Base-by-base conservation (phyloP, 1,140 invertebrate genomes). In the Heliconius nattereri region DNA sequence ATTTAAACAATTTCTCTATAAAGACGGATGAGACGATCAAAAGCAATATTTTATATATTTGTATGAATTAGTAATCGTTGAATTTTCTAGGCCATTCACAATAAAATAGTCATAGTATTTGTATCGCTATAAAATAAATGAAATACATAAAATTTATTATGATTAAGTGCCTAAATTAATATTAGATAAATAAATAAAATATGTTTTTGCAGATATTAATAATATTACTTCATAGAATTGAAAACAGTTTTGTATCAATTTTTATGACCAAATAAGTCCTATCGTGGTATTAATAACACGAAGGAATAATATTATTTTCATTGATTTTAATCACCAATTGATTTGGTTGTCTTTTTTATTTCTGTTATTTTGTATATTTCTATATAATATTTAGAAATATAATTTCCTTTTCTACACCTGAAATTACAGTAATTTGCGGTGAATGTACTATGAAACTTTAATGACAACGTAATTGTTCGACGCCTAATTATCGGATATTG, bases 1-100 rank as follows among this genome's bases (percentile, higher is more conserved):
- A 71, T 16, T 71, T 29, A 23, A 60, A 60, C 26, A 2, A 23
- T 60, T 26, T 60, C n/a, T n/a, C 8, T 60, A 66, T 78, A 72
- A 76, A 88, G 85, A 88, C 87, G 84, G 84, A 87, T 85, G 85
- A 82, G 32, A 81, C 83, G 81, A 79, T 78, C 49, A 76, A 83
- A 86, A 87, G 83, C 82, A 82, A 73, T 73, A 77, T 45, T 81
- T 78, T 37, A 23, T 26, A 71, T 29, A 60, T 76, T 71, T 52
- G 11, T 66, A 60, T 73, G 40, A 57, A 66, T 40, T 76, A 60
- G 23, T 70, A 66, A 37, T 26, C n/a, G 35, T 29, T 66, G 40
- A 76, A 32, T 29, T 37, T 66, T 76, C 71, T 80, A 80, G 78
- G 78, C 78, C 74, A 76, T 80, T 80, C 45, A 32, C n/a, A 60